A percentile compares a stretch with the other conserved stretches of the same genome.
These are phyloP conservation scores for Caenorhabditis sp. DNA, from an alignment of 2,888 invertebrate species.

Conservation along the genomic window DNA sequence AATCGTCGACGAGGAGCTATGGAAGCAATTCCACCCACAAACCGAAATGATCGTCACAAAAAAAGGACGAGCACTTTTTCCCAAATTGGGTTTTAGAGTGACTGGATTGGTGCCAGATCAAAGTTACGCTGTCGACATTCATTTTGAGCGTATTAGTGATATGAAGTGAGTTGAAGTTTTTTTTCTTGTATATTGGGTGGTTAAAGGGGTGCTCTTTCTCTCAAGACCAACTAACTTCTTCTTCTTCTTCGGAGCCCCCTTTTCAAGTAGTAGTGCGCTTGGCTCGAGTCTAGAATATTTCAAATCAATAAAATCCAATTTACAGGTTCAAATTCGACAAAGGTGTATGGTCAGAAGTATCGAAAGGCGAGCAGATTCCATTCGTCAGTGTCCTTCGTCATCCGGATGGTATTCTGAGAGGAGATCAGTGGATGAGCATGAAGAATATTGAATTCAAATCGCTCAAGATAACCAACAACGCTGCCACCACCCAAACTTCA, in stretches of 20 bases:
- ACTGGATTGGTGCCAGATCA: slow-evolving; percentile 6
- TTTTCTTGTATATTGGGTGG: too few relatives aligned
- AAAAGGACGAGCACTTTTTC: slow-evolving; percentile 13
- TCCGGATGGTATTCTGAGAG: slow-evolving; percentile 15
- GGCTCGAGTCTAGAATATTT: too few relatives aligned
- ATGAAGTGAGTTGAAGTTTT: slow-evolving; percentile 17
- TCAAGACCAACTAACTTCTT: too few relatives aligned
- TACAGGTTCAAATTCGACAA: slow-evolving; percentile 19
- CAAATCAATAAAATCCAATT: too few relatives aligned
- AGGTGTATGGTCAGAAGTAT: slow-evolving; percentile 14
- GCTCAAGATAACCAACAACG: too few relatives aligned
- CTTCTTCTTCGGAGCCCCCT: too few relatives aligned
- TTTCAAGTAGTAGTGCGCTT: too few relatives aligned
- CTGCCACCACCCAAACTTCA: neutral
- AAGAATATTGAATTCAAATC: too few relatives aligned
- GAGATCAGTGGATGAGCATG: slow-evolving; percentile 20
- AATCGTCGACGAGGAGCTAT: neutral
- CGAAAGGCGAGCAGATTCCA: too few relatives aligned
- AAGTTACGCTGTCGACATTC: slow-evolving; percentile 11
- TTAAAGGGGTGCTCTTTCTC: too few relatives aligned
- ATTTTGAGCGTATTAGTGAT: slow-evolving; percentile 12
- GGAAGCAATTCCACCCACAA: slow-evolving; percentile 19
- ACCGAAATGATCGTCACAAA: slow-evolving; percentile 38
- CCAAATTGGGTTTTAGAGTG: slow-evolving; percentile 13
- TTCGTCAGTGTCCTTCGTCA: neutral